phyloP scores from a whole-genome alignment of 2,113 vertebrate genomes.

The Microtus richardsoni region DNA sequence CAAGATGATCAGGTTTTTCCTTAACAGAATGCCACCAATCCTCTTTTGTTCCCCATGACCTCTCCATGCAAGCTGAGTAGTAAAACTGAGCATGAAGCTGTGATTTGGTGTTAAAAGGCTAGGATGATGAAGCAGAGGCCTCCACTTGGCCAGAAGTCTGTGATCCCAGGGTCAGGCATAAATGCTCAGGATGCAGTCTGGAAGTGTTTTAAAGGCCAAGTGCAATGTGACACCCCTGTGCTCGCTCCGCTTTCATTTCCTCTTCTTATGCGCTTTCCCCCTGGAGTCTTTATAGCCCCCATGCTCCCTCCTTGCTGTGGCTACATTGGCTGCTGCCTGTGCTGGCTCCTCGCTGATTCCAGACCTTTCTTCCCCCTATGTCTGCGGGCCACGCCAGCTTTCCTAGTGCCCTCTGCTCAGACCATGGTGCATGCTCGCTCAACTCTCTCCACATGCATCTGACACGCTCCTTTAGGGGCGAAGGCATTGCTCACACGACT shows the following conservation, averaged over 20 bases:
- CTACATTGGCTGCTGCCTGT: not conserved
- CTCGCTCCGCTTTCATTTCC: constrained; percentile 66
- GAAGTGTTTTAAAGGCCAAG: constrained; percentile 65
- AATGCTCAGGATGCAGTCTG: constrained; percentile 54
- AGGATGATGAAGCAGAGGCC: constrained; percentile 41
- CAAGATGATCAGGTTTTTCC: constrained; percentile 48
- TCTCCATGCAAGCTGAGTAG: constrained; percentile 43
- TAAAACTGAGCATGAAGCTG: constrained; percentile 48
- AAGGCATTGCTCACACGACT: not conserved
- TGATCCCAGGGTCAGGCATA: not conserved
- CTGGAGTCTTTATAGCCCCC: constrained; percentile 29
- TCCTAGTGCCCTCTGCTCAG: not conserved
- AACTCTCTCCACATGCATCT: not conserved
- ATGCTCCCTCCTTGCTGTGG: not conserved
- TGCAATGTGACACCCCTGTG: constrained; percentile 44
- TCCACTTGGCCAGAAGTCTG: constrained; percentile 58
- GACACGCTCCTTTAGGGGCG: not conserved
- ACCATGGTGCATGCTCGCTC: not conserved
- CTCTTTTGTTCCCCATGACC: constrained; percentile 31
- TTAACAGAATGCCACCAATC: constrained; percentile 58
- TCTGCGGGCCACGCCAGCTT: not conserved
- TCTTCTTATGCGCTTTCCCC: not conserved
- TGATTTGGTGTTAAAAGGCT: constrained; percentile 22
- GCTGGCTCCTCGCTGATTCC: not conserved
- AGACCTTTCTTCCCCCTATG: not conserved